Evolutionary conservation across 2,888 invertebrate species (phyloP).

Genomic region (Arge pagana): DNA sequence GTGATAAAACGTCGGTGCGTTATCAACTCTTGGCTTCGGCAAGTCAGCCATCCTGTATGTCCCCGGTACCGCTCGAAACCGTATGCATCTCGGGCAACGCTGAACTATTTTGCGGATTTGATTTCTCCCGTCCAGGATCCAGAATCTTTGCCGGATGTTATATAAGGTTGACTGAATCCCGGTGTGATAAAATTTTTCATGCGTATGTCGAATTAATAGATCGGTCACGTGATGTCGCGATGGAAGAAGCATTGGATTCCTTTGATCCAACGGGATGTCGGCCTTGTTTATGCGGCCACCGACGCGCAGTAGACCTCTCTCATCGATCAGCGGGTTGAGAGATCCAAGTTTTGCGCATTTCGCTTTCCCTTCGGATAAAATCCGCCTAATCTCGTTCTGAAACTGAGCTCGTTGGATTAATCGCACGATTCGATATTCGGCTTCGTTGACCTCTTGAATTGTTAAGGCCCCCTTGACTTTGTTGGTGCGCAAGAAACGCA

Average conservation of each 20-base stretch:
- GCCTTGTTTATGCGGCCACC: conserved; percentile 23
- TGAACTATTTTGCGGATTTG: conserved; percentile 14
- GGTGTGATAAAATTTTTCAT: conserved; percentile 5
- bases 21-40: conserved; percentile 1
- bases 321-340: conserved; percentile 25
- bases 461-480: conserved; percentile 2
- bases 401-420: not conserved
- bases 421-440: conserved; percentile 7
- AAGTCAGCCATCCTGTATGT: conserved; percentile 18
- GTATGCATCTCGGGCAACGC: conserved; percentile 21
- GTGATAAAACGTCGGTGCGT: not conserved
- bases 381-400: not conserved
- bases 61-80: not conserved
- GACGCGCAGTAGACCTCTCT: conserved; percentile 19
- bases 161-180: conserved; percentile 23
- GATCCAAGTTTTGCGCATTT: conserved; percentile 13
- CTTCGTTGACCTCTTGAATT: conserved; percentile 12
- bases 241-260: conserved; percentile 25
- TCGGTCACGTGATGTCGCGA: conserved; percentile 23
- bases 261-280: conserved; percentile 15
- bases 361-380: not conserved
- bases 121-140: conserved; percentile 23
- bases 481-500: conserved; percentile 10
- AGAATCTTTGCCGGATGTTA: conserved; percentile 16
- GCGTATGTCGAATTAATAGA: conserved; percentile 11